Evolutionary conservation across 2,888 invertebrate species (phyloP).

Genomic region (Agrotis puta): DNA sequence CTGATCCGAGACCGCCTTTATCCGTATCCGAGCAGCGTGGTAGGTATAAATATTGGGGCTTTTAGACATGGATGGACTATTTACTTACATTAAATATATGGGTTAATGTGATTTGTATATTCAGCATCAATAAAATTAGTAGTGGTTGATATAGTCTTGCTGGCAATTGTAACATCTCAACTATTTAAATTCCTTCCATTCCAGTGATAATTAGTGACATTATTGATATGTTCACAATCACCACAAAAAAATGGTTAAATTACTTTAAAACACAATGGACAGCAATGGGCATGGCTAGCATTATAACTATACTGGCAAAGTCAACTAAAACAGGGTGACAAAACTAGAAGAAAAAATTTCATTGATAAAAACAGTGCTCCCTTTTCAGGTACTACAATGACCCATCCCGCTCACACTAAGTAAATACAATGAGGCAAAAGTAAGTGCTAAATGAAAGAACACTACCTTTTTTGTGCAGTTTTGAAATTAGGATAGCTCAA

Average conservation of each 20-base stretch:
- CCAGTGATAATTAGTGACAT: not conserved
- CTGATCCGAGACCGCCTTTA: conserved; percentile 87
- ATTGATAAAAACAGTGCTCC: conserved; percentile 1
- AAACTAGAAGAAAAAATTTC: conserved; percentile 26
- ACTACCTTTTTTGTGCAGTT: conserved; percentile 10
- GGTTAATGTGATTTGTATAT: not conserved
- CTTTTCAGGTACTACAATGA: not conserved
- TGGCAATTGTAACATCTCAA: not conserved
- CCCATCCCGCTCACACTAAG: conserved; percentile 20
- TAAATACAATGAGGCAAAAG: conserved; percentile 18
- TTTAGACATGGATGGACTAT: conserved; percentile 1
- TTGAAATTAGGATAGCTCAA: not conserved
- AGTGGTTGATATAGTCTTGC: not conserved
- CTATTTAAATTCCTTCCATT: not conserved
- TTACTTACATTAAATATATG: conserved; percentile 14
- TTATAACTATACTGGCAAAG: not conserved
- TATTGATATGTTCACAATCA: not conserved
- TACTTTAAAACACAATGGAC: not conserved
- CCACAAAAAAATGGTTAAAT: not conserved
- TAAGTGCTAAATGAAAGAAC: not conserved
- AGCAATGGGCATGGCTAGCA: not conserved
- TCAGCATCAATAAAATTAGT: conserved; percentile 5
- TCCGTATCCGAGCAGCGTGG: conserved; percentile 77
- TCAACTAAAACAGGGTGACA: not conserved
- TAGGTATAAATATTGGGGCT: conserved; percentile 59